A percentile compares a stretch with the other conserved stretches of the same genome.
phyloP scores from a whole-genome alignment of 2,113 vertebrate genomes.

The Apodemus sylvaticus region DNA sequence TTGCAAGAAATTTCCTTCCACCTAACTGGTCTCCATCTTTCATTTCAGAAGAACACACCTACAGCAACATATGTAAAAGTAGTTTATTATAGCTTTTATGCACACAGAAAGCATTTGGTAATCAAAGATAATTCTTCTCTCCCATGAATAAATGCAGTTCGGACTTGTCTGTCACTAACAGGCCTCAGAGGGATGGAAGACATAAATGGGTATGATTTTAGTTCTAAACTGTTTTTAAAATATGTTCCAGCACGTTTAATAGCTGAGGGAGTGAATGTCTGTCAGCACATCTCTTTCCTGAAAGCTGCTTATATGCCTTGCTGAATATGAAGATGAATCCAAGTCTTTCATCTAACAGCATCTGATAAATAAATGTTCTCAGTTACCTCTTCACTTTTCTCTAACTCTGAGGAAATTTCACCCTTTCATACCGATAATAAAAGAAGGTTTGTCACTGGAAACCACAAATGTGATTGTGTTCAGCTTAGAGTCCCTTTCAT shows the following conservation, averaged over 20 bases:
- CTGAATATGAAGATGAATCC: slow-evolving; percentile 15
- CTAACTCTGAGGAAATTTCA: not conserved
- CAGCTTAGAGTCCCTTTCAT: not conserved
- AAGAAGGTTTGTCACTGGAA: not conserved
- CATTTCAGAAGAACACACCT: slow-evolving; percentile 8
- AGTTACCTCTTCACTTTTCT: not conserved
- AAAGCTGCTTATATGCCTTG: slow-evolving; percentile 15
- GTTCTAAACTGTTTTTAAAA: slow-evolving; percentile 55
- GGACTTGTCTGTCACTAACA: slow-evolving; percentile 51
- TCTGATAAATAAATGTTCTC: not conserved
- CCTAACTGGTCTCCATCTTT: not conserved
- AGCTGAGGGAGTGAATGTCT: not conserved
- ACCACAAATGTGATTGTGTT: not conserved
- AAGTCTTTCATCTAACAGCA: slow-evolving; percentile 4
- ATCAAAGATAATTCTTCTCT: slow-evolving; percentile 61
- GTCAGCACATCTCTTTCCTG: not conserved
- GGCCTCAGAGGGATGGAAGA: slow-evolving; percentile 48
- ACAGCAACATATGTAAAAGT: not conserved
- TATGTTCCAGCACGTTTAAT: slow-evolving; percentile 41
- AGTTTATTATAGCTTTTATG: slow-evolving; percentile 15
- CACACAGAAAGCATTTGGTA: slow-evolving; percentile 45
- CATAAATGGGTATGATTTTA: slow-evolving; percentile 51
- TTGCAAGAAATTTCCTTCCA: not conserved
- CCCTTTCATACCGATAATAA: not conserved
- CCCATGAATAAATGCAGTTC: not conserved